Evolutionary conservation across 2,888 invertebrate species (phyloP), one percentile per base, ranked within the genome.

Genomic region (Spisula solida): DNA sequence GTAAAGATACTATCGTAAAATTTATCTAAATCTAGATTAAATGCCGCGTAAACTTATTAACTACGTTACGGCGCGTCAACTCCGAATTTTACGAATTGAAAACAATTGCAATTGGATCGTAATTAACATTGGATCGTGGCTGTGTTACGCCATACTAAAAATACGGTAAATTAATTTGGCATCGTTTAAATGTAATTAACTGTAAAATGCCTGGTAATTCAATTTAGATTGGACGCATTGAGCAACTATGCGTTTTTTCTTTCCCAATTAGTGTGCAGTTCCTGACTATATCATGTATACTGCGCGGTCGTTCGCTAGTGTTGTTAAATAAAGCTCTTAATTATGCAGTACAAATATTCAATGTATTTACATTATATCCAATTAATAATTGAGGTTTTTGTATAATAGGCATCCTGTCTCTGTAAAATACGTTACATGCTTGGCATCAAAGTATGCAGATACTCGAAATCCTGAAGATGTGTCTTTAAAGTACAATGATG

Each of bases 181-280:
- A 85, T 83, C 82, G 86, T 88, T 86, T 51, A 81, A 66, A 70
- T 86, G 60, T 81, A 90, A 90, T 90, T 86, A 88, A 88, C 66
- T 90, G 90, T 86, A 88, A 90, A 88, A 90, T 90, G 83, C 47
- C 81, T 31, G 60, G 82, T 90, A 90, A 90, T 88, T 88, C 84
- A 86, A 90, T 84, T 90, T 88, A 90, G 83, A 82, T 88, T 86
- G 78, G 29, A 81, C n/a, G 31, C 75, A 84, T 75, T 47, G 51
- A 70, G 48, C 51, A 84, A 48, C 31, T 78, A 70, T 84, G 25
- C 25, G 18, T 84, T 70, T 41, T 51, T 84, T 78, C 29, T 51
- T 25, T 18, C 20, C 25, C 60, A 84, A 84, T 84, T 84, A 78
- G 80, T 48, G 29, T 47, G 14, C 47, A 48, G 25, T 80, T 80